phyloP scores from a whole-genome alignment of 1,140 invertebrate species.

The Brachionus koreanus region DNA sequence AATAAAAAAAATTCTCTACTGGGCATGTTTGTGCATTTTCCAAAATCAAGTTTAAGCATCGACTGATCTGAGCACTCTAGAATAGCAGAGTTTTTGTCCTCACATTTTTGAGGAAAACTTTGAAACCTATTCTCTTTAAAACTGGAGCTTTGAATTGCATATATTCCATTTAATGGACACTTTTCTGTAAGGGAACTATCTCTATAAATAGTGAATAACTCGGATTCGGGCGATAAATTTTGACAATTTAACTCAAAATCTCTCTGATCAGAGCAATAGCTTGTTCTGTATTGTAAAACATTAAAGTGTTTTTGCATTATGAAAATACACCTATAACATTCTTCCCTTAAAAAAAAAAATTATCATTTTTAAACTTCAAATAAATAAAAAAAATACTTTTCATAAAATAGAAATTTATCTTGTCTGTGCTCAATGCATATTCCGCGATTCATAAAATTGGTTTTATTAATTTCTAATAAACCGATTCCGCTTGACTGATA shows the following conservation, averaged over 20 bases:
- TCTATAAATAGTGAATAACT: constrained; percentile 13
- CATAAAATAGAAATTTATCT: constrained; percentile 33
- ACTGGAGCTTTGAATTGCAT: neutral
- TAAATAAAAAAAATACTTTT: neutral
- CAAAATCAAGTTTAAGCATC: constrained; percentile 38
- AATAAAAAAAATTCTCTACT: neutral
- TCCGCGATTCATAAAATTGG: constrained; percentile 23
- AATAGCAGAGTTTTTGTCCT: neutral
- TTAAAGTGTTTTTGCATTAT: constrained; percentile 42
- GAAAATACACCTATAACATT: constrained; percentile 35
- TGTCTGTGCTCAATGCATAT: constrained; percentile 22
- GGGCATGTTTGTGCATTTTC: constrained; percentile 28
- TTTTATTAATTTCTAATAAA: neutral
- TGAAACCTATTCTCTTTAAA: neutral
- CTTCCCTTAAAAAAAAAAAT: neutral
- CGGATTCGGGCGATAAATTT: constrained; percentile 42
- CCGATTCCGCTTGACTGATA: constrained; percentile 6
- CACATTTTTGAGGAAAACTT: neutral
- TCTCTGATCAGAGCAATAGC: neutral
- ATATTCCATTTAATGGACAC: constrained; percentile 18
- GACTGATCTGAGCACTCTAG: constrained; percentile 31
- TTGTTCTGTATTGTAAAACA: constrained; percentile 32
- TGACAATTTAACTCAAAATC: constrained; percentile 32
- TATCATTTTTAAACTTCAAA: neutral
- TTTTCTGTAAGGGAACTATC: neutral